phyloP scores from a whole-genome alignment of 2,797 vertebrate species.

The Gymnopithys bicolor region DNA sequence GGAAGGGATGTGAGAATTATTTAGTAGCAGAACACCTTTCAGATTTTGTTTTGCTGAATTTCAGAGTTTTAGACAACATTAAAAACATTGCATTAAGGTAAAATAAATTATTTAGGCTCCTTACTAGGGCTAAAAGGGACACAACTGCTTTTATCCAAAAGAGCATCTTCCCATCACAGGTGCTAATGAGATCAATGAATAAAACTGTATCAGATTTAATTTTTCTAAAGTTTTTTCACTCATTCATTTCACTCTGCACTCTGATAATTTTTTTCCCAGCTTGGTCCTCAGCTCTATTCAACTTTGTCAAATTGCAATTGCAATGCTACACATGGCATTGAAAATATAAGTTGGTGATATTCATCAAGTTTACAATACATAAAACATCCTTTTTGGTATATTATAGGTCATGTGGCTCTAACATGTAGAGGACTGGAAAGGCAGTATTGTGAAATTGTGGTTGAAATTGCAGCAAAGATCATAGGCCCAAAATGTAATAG shows the following conservation, averaged over 20 bases:
- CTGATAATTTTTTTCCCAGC: background rate
- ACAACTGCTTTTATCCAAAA: background rate
- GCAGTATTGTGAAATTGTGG: background rate
- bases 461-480: background rate
- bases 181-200: background rate
- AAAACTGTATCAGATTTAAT: background rate
- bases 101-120: background rate
- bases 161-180: background rate
- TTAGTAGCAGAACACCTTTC: background rate
- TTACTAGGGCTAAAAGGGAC: background rate
- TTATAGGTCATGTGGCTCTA: background rate
- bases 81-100: background rate
- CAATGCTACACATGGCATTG: background rate
- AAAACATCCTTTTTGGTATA: background rate
- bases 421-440: background rate
- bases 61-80: background rate
- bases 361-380: rapidly evolving
- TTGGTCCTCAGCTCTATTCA: background rate
- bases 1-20: background rate
- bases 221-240: background rate
- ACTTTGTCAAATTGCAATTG: background rate
- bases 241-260: background rate
- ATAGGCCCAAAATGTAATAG: background rate
- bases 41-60: background rate
- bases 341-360: background rate